A percentile compares a stretch with the other conserved stretches of the same genome.
These are phyloP conservation scores for Plutella xylostella DNA, from an alignment of 2,888 invertebrate species.

Conservation along the genomic window DNA sequence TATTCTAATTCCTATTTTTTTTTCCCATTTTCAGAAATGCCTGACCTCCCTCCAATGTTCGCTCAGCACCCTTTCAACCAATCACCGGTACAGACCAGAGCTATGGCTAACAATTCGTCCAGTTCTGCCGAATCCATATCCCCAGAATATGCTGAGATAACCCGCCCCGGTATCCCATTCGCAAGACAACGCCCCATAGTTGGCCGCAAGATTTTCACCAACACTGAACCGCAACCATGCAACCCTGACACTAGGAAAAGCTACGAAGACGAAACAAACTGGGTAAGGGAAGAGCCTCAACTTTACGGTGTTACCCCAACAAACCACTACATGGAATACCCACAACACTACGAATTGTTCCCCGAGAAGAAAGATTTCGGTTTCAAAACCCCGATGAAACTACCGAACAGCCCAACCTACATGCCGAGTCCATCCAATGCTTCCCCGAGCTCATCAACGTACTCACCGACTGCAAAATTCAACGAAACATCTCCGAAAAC, in stretches of 20 bases:
- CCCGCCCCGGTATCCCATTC: background rate
- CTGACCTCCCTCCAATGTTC: constrained; percentile 10
- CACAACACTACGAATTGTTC: constrained; percentile 37
- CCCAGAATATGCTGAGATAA: constrained; percentile 28
- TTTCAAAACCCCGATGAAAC: constrained; percentile 27
- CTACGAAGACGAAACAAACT: constrained; percentile 1
- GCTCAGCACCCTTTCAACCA: constrained; percentile 15
- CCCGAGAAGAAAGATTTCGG: constrained; percentile 33
- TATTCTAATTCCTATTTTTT: background rate
- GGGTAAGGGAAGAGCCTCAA: constrained; percentile 17
- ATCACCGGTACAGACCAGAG: constrained; percentile 28
- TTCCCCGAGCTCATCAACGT: constrained; percentile 9
- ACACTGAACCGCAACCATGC: background rate
- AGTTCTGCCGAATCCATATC: constrained; percentile 52
- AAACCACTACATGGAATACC: constrained; percentile 14
- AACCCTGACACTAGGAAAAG: background rate
- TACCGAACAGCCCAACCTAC: background rate
- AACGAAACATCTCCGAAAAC: background rate
- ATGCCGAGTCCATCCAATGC: constrained; percentile 9
- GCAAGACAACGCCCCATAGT: constrained; percentile 38
- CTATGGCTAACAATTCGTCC: constrained; percentile 34
- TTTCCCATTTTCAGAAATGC: constrained; percentile 26
- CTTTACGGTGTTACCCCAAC: constrained; percentile 23
- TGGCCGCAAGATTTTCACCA: constrained; percentile 34
- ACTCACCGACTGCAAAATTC: constrained; percentile 10